Evolutionary conservation across 2,113 vertebrate species (phyloP).

Genomic region (Oryctolagus cuniculus): mOryCun1.1 NC_091451.1:31888501-31889000

Average conservation of each 20-base stretch:
- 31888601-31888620: not conserved
- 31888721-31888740: not conserved
- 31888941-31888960: not conserved
- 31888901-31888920: not conserved
- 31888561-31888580: not conserved
- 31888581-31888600: not conserved
- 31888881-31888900: not conserved
- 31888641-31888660: not conserved
- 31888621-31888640: not conserved
- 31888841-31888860: not conserved
- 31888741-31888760: not conserved
- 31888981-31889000: not conserved
- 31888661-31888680: not conserved
- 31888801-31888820: not conserved
- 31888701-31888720: fast-evolving
- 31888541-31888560: not conserved
- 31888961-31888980: not conserved
- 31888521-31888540: not conserved
- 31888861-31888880: not conserved
- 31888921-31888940: not conserved
- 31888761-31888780: not conserved
- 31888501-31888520: not conserved
- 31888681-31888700: not conserved
- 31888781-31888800: not conserved
- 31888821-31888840: not conserved